Conservation (phyloP, 1,140 invertebrate species). For the Platyscapa corneri region DNA sequence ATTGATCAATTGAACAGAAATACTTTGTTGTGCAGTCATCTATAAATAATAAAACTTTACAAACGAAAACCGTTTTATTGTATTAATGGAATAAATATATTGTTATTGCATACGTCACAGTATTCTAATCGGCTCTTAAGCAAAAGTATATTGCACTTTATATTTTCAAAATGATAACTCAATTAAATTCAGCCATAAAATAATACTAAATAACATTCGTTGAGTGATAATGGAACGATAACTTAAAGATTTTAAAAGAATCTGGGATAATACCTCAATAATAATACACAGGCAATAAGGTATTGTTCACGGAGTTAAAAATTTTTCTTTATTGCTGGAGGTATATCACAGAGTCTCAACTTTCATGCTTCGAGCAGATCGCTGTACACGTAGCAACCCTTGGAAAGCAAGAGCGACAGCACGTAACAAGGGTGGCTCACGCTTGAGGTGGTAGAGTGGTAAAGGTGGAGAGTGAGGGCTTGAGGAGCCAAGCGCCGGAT, state of each 20-base stretch:
- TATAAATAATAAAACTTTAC: too few relatives aligned
- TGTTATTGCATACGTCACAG: too few relatives aligned
- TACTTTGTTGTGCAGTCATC: too few relatives aligned
- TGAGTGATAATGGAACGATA: neutral
- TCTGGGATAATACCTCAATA: neutral
- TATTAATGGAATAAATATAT: too few relatives aligned
- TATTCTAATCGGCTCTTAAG: too few relatives aligned
- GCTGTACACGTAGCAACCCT: neutral
- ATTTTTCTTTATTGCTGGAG: neutral
- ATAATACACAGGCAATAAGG: neutral
- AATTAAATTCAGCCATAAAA: too few relatives aligned
- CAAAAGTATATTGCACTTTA: too few relatives aligned
- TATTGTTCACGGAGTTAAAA: neutral
- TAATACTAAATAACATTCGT: neutral
- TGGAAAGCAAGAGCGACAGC: neutral
- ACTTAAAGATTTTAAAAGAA: neutral
- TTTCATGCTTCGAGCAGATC: neutral
- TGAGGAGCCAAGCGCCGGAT: slow-evolving; percentile 50
- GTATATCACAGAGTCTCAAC: neutral
- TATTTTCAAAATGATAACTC: too few relatives aligned
- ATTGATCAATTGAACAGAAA: too few relatives aligned
- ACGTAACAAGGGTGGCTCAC: neutral
- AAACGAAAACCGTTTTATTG: too few relatives aligned
- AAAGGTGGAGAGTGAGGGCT: neutral
- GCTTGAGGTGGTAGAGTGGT: neutral